These are phyloP conservation scores for Cydia fagiglandana DNA, from an alignment of 1,140 invertebrate genomes.

Conservation along the genomic window DNA sequence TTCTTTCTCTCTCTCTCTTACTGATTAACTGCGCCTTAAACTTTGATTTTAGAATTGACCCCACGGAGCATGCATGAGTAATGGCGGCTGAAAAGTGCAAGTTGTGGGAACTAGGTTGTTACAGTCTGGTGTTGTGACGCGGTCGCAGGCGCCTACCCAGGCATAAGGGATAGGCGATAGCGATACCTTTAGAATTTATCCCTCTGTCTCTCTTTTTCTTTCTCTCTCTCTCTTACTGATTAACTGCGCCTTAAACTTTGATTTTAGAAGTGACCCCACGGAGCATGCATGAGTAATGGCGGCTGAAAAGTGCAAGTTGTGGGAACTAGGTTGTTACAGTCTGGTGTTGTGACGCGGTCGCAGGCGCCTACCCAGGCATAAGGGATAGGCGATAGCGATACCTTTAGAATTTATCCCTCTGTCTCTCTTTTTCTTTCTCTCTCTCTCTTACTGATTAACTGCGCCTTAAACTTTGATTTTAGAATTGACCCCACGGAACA, in stretches of 20 bases:
- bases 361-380: constrained; percentile 53
- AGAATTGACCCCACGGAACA: neutral
- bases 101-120: constrained; percentile 69
- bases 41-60: neutral
- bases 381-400: constrained; percentile 44
- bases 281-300: neutral
- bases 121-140: constrained; percentile 63
- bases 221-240: no score
- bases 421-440: no score
- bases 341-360: constrained; percentile 63
- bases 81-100: neutral
- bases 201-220: no score
- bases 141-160: constrained; percentile 55
- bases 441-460: no score
- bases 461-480: neutral
- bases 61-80: neutral
- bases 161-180: constrained; percentile 44
- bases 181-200: no score
- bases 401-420: no score
- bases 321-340: constrained; percentile 65
- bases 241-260: neutral
- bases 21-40: neutral
- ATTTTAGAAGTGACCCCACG: neutral
- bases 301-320: constrained; percentile 43
- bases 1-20: no score